Evolutionary conservation across 2,888 invertebrate genomes (phyloP), one percentile per base, ranked within the genome.

Genomic region (Unio delphinus): DNA sequence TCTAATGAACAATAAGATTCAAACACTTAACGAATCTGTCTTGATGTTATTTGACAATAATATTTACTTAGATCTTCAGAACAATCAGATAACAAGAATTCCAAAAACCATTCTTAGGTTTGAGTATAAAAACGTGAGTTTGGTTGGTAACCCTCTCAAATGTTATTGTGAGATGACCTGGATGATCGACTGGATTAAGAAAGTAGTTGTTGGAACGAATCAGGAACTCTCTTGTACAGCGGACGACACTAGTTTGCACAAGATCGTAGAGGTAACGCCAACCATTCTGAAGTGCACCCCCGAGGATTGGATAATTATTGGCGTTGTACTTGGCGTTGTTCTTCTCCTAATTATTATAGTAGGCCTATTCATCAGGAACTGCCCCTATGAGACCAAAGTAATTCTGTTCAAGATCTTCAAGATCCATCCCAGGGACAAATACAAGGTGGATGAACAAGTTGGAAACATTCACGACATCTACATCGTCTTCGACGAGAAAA

Each of bases 361-460:
- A 7, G 55, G 64, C 11, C 62, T 77, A 0, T 76, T 77, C 45
- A 77, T 76, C 4, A 72, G 67, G 57, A 64, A 74, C 17, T 80
- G 80, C 62, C 80, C 80, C 0, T 80, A 80, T 58, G 79, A 79
- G 62, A 80, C 80, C 1, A 76, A 76, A 68, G 80, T 80, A 57
- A 64, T 80, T 54, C 15, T 80, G 20, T 68, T 73, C 23, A 74
- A 68, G 62, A 17, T 79, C 5, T 69, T 76, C 4, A 59, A 69
- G 5, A 68, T 73, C 23, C 74, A 74, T 45, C 78, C 78, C 2
- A 55, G 64, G 28, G 72, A 73, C 57, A 76, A 69, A 23, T 80
- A 80, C 63, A 59, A 69, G 20, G 69, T 76, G 3, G 75, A 75
- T 60, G 26, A 56, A 4, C 70, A 76, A 15, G 67, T 67, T 3